Evolutionary conservation across 2,888 invertebrate genomes (phyloP).

Genomic region (Seira musarum): DNA sequence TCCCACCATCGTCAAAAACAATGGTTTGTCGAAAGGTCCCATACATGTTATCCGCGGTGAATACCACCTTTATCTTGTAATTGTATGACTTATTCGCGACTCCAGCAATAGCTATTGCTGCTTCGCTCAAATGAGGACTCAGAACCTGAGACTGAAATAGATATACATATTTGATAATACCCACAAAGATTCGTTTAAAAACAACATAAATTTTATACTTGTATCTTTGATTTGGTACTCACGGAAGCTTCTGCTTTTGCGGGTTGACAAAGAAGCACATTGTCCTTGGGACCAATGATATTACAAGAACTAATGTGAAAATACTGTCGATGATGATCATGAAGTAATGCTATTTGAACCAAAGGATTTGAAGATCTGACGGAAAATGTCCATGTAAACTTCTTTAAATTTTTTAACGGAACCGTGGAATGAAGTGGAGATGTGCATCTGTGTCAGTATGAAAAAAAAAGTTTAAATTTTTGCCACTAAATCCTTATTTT

Average conservation of each 20-base stretch:
- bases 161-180: not conserved
- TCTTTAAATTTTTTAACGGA: constrained; percentile 61
- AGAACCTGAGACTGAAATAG: constrained; percentile 58
- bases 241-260: constrained; percentile 40
- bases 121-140: constrained; percentile 53
- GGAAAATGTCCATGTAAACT: constrained; percentile 65
- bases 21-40: constrained; percentile 86
- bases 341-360: constrained; percentile 62
- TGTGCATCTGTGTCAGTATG: constrained; percentile 44
- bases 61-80: constrained; percentile 76
- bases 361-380: constrained; percentile 62
- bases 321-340: constrained; percentile 68
- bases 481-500: not conserved
- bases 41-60: constrained; percentile 80
- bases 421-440: constrained; percentile 59
- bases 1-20: constrained; percentile 82
- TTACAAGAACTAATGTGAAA: constrained; percentile 67
- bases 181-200: not conserved
- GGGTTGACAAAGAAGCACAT: constrained; percentile 53
- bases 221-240: not conserved
- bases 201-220: constrained; percentile 29
- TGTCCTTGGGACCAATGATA: constrained; percentile 59
- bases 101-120: constrained; percentile 56
- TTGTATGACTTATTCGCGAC: constrained; percentile 64
- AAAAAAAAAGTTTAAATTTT: not conserved